These are phyloP conservation scores for Ctena decussata DNA, from an alignment of 2,888 invertebrate genomes.

Conservation along the genomic window DNA sequence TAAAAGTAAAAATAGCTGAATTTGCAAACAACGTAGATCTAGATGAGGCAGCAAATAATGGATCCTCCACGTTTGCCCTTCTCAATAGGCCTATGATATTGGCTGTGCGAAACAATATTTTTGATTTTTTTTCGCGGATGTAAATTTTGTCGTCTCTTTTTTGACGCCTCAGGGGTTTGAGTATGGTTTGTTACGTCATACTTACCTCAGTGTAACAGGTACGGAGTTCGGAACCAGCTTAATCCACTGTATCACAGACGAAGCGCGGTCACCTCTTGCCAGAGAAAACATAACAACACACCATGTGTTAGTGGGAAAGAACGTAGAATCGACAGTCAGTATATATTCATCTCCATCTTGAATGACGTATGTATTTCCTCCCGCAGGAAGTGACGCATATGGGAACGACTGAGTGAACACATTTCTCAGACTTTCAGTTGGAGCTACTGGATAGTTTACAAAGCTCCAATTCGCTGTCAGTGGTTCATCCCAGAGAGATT, in stretches of 20 bases:
- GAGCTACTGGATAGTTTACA: background rate
- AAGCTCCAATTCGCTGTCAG: slow-evolving; percentile 38
- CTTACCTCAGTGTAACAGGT: slow-evolving; percentile 41
- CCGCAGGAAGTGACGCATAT: background rate
- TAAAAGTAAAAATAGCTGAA: too few relatives aligned
- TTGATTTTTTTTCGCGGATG: too few relatives aligned
- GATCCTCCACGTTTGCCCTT: too few relatives aligned
- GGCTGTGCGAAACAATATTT: too few relatives aligned
- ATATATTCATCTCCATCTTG: slow-evolving; percentile 29
- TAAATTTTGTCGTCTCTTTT: too few relatives aligned
- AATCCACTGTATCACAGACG: slow-evolving; percentile 44
- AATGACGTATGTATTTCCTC: background rate
- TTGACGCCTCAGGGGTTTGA: too few relatives aligned
- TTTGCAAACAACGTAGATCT: too few relatives aligned
- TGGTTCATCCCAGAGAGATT: background rate
- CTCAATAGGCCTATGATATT: too few relatives aligned
- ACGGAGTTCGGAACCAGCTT: slow-evolving; percentile 18
- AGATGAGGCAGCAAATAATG: too few relatives aligned
- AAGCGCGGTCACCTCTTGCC: slow-evolving; percentile 23
- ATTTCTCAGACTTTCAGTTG: background rate
- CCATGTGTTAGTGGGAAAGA: slow-evolving; percentile 18
- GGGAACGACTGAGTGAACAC: slow-evolving; percentile 7
- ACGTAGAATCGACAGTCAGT: slow-evolving; percentile 30
- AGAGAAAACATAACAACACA: slow-evolving; percentile 43
- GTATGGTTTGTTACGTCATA: too few relatives aligned